Evolutionary conservation across 2,888 invertebrate genomes (phyloP), one percentile per base, ranked within the genome.

Genomic region (Willowsia nigromaculata): DNA sequence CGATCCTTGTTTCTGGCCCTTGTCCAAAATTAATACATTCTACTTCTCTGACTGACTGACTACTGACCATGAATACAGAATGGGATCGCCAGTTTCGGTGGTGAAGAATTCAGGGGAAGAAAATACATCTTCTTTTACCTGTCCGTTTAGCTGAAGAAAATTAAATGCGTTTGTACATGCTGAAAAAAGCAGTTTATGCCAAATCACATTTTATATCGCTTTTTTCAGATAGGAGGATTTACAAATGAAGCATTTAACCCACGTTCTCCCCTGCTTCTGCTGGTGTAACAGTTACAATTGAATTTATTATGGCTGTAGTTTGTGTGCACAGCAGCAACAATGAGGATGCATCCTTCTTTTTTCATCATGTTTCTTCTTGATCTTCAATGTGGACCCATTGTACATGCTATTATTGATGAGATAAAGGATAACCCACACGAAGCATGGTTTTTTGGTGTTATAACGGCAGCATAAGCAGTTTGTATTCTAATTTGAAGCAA

Each of bases 1-100:
- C 78, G 47, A 74, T 85, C 76, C 85, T 85, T 85, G 30, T 85
- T n/a, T 85, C 85, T 85, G 85, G 85, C 85, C 62, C 76, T 78
- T 85, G 78, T 78, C 85, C 85, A 85, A 85, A 85, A 85, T 40
- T 76, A 50, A 78, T 78, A 25, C 59, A 27, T 30, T 11, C 15
- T 43, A 43, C 27, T 13, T 50, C 15, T 7, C n/a, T 4, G 2
- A 25, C 11, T n/a, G n/a, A 59, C 25, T 33, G 33, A 65, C 62
- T 65, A 33, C 62, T 33, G 62, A 15, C 62, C 22, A 25, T 33
- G 62, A 62, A 62, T 62, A 33, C 62, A 0, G 22, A 62, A 62
- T 30, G 62, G 62, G 33, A 33, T 62, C 62, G 62, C 33, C 33
- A n/a, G n/a, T n/a, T 22, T 25, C 11, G 25, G 25, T 1, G 13